Evolutionary conservation across 2,797 vertebrate genomes (phyloP).

Genomic region (Antrozous pallidus): DNA sequence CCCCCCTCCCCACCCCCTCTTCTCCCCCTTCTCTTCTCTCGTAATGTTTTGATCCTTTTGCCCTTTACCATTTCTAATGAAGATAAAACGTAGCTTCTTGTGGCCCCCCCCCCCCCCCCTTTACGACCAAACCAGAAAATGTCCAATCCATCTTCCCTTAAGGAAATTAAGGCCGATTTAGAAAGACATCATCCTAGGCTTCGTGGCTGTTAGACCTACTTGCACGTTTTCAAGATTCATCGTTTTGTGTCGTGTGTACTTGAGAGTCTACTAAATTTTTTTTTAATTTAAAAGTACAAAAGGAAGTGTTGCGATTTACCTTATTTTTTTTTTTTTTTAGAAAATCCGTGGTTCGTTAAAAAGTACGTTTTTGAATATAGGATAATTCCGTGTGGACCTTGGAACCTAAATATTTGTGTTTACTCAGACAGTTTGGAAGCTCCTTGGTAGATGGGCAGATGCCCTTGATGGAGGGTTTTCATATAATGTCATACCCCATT

Average conservation of each 20-base stretch:
- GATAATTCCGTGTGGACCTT: conserved; percentile 52
- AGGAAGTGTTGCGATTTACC: not conserved
- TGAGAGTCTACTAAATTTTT: conserved; percentile 14
- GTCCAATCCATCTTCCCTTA: conserved; percentile 69
- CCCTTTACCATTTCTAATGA: conserved; percentile 76
- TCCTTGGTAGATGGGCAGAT: conserved; percentile 31
- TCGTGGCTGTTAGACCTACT: conserved; percentile 60
- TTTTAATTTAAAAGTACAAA: conserved; percentile 58
- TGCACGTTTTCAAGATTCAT: conserved; percentile 55
- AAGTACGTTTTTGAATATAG: conserved; percentile 60
- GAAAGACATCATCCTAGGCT: conserved; percentile 72
- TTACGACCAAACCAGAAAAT: conserved; percentile 68
- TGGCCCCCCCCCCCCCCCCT: not conserved
- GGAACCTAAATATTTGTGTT: conserved; percentile 44
- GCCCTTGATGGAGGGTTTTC: conserved; percentile 65
- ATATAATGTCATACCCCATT: not conserved
- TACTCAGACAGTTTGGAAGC: conserved; percentile 6
- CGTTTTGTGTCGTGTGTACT: conserved; percentile 39
- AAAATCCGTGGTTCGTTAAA: conserved; percentile 42
- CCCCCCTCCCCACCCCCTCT: not conserved
- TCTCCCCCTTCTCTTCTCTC: not conserved
- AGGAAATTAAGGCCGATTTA: conserved; percentile 79
- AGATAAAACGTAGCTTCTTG: conserved; percentile 77
- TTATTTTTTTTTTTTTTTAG: not conserved
- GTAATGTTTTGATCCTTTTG: conserved; percentile 60